A percentile compares a stretch with the other conserved stretches of the same genome.
Conservation (phyloP, 2,113 vertebrate species). For the Corythaeola cristata region DNA sequence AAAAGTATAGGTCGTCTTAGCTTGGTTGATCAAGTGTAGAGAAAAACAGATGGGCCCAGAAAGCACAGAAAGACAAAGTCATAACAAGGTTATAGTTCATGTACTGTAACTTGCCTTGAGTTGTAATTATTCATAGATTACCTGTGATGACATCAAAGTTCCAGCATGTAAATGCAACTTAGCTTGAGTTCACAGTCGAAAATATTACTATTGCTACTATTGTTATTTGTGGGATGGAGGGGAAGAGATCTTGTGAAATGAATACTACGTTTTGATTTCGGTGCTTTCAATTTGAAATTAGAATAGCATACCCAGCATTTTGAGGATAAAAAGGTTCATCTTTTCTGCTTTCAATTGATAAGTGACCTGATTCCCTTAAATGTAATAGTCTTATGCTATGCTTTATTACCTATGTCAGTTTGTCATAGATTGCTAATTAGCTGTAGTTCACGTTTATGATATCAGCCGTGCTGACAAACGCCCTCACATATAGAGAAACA, state of each 20-base stretch:
- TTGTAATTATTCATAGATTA: background rate
- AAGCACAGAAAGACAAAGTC: slow-evolving; percentile 67
- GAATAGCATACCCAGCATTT: background rate
- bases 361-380: background rate
- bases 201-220: background rate
- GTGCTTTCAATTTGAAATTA: background rate
- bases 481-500: background rate
- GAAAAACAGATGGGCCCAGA: slow-evolving; percentile 36
- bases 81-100: slow-evolving; percentile 49
- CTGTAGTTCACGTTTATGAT: background rate
- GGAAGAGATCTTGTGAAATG: background rate
- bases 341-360: background rate
- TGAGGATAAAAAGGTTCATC: background rate
- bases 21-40: slow-evolving; percentile 54
- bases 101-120: background rate
- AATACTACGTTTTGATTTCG: background rate
- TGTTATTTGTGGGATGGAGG: background rate
- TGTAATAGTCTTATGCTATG: background rate
- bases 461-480: background rate
- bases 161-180: background rate
- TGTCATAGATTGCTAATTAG: background rate
- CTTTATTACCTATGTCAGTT: background rate
- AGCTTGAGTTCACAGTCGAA: background rate
- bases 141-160: slow-evolving; percentile 11
- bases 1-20: slow-evolving; percentile 18